Evolutionary conservation across 2,888 invertebrate species (phyloP).

Genomic region (Calameuta pallipes): DNA sequence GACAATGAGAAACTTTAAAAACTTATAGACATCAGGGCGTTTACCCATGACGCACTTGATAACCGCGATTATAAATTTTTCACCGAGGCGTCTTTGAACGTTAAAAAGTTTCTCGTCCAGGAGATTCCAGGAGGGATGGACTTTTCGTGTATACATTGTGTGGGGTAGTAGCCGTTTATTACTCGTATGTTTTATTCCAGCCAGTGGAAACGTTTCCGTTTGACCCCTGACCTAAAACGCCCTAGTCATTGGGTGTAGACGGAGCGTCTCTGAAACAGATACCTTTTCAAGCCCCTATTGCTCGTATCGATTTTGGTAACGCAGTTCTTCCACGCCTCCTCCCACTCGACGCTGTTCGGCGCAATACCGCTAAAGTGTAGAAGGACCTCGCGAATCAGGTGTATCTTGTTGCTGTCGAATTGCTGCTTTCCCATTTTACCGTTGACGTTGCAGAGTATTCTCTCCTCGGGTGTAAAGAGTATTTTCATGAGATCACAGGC

Average conservation of each 20-base stretch:
- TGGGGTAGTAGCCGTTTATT: not conserved
- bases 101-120: not conserved
- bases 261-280: constrained; percentile 62
- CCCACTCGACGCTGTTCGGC: constrained; percentile 63
- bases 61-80: not conserved
- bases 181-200: constrained; percentile 42
- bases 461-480: constrained; percentile 65
- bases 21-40: not conserved
- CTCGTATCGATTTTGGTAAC: constrained; percentile 67
- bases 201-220: constrained; percentile 62
- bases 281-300: constrained; percentile 66
- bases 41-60: not conserved
- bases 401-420: constrained; percentile 66
- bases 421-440: constrained; percentile 68
- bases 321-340: constrained; percentile 67
- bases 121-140: not conserved
- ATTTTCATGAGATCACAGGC: constrained; percentile 67
- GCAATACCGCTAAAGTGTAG: constrained; percentile 64
- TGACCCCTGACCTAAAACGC: constrained; percentile 58
- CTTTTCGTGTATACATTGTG: not conserved
- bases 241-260: constrained; percentile 63
- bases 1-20: not conserved
- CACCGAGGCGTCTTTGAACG: not conserved
- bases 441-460: constrained; percentile 66
- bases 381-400: constrained; percentile 64